Base-by-base conservation (phyloP, 2,797 vertebrate genomes). In the Hapalemur alaotrensis region DNA sequence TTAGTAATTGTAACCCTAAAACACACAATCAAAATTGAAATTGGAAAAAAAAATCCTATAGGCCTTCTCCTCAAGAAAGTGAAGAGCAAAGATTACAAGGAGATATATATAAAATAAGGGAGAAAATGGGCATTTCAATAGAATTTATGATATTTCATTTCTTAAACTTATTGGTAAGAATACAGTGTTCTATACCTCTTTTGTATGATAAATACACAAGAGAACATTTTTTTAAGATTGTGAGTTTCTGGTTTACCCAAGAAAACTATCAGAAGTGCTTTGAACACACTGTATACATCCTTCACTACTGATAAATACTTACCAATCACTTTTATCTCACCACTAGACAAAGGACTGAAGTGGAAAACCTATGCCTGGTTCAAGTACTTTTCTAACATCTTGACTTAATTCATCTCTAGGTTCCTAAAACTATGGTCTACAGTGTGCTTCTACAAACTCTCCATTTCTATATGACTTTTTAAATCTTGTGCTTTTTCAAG, bases 221-320 rank as follows among this genome's bases (percentile, higher is more conserved):
- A 78, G 54, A 52, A 46, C 75, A 43, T 70, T 63, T 92, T 87
- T 57, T 69, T 81, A 93, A 95, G 84, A 87, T 63, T 61, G 14
- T 46, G 95, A 80, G 57, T 48, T 75, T 95, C 93, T 93, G n/a
- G 20, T 76, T 84, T 52, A 89, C 41, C 23, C 86, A 63, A 92
- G 63, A 70, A 93, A 83, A 78, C 25, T 76, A 65, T 69, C 57
- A 88, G 46, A 91, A 89, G 30, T 95, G 65, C 46, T 72, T 63
- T 63, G 52, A 91, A 89, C 8, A 59, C 25, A 70, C 18, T 90
- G 43, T 63, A 63, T 54, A 69, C 17, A 72, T 46, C 20, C 54
- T 94, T 82, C 17, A 18, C 57, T 78, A 69, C 28, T 79, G 22
- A 80, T 48, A 90, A 93, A 57, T n/a, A 79, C n/a, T 72, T 70